Base-by-base conservation (phyloP, 2,113 vertebrate genomes). In the Piprites chloris region DNA sequence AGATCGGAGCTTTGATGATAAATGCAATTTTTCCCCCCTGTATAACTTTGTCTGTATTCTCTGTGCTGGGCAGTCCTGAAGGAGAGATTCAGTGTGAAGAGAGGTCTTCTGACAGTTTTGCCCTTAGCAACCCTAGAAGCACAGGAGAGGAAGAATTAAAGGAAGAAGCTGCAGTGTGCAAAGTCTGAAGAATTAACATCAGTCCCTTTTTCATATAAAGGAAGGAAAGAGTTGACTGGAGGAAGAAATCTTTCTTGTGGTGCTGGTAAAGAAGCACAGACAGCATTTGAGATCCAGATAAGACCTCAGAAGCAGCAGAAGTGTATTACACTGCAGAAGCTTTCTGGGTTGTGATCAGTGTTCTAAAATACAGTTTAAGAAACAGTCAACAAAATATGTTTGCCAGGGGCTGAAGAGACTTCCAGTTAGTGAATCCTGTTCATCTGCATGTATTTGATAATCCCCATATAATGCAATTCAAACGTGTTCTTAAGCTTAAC, bases 111-210 rank as follows among this genome's bases (percentile, higher is more conserved):
- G 90, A 74, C 78, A 85, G 72, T 74, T 93, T 62, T 91, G 85
- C 87, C 94, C 85, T 80, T 71, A 93, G 72, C 63, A 76, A 63
- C 78, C 65, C 84, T 71, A 61, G 44, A 90, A 78, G 62, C 53
- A 65, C 35, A 65, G 67, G 71, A 94, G 66, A 68, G 24, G 58
- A 85, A 71, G 76, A 88, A 94, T 81, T 89, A 90, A 93, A 94
- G 71, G 50, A 23, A 91, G 35, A 52, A 75, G 35, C 68, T 84
- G 52, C 55, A 26, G 21, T 68, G 68, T 84, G 79, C 72, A 56
- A 66, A 72, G 75, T 85, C 52, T 84, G 79, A 90, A 85, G 90
- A 88, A 90, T 91, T 94, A 93, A 52, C 61, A 52, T 94, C 75
- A 67, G 75, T 77, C 14, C 9, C 16, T 63, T 68, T 86, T 84